These are phyloP conservation scores for Poecile montanus DNA, from an alignment of 2,797 vertebrate genomes.

Conservation along the genomic window DNA sequence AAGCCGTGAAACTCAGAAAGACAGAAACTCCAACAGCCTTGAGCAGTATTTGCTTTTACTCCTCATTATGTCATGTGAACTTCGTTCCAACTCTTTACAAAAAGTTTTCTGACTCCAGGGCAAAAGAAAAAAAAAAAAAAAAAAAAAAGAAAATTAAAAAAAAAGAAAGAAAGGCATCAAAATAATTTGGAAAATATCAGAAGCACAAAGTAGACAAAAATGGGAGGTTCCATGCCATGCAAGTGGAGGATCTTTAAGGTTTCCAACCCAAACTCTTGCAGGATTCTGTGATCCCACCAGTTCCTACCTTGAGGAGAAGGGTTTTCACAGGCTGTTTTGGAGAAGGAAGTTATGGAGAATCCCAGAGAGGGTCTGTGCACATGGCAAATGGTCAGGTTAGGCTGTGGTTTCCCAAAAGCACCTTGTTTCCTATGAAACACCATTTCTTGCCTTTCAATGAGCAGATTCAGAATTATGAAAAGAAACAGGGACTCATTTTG, in stretches of 20 bases:
- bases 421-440: neutral
- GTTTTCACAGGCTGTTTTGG: accelerated
- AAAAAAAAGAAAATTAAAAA: neutral
- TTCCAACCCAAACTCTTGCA: neutral
- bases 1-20: neutral
- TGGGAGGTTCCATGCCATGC: neutral
- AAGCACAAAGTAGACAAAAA: neutral
- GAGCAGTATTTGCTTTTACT: neutral
- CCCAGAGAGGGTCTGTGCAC: neutral
- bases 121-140: neutral
- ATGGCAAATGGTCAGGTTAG: neutral
- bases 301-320: neutral
- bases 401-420: neutral
- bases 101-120: neutral
- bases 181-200: neutral
- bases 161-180: neutral
- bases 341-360: neutral
- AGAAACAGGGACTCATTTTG: neutral
- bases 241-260: neutral
- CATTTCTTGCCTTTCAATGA: neutral
- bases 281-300: neutral
- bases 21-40: neutral
- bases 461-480: neutral
- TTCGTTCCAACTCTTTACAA: neutral
- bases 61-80: neutral